phyloP scores from a whole-genome alignment of 2,888 invertebrate species.

The Galerucella nymphaeae region DNA sequence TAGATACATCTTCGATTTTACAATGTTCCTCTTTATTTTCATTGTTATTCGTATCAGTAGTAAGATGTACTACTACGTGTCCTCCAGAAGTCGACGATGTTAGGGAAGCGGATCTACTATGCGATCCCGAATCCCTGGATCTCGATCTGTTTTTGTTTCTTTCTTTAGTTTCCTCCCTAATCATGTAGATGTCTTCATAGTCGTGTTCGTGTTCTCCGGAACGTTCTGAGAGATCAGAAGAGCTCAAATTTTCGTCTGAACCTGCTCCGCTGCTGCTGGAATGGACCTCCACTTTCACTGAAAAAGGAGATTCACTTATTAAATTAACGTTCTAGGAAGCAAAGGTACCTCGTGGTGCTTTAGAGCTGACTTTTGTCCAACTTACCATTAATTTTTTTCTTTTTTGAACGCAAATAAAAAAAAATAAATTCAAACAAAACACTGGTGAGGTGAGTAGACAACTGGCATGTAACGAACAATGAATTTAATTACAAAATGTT shows the following conservation, averaged over 20 bases:
- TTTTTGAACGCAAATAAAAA: too few relatives aligned
- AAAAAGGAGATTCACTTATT: too few relatives aligned
- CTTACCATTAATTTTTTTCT: too few relatives aligned
- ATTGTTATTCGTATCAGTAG: slow-evolving; percentile 35
- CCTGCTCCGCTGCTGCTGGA: slow-evolving; percentile 76
- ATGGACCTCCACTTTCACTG: slow-evolving; percentile 90
- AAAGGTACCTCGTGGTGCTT: too few relatives aligned
- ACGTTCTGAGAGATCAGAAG: slow-evolving; percentile 68
- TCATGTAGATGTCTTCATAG: slow-evolving; percentile 85
- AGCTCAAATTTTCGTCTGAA: slow-evolving; percentile 73
- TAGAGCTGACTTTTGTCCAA: too few relatives aligned
- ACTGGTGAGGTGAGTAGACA: not conserved
- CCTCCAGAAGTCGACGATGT: slow-evolving; percentile 63
- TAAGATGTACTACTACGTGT: slow-evolving; percentile 62
- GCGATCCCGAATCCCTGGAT: slow-evolving; percentile 67
- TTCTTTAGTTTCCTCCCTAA: slow-evolving; percentile 68
- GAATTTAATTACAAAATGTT: slow-evolving; percentile 17
- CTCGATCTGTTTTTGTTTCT: slow-evolving; percentile 48
- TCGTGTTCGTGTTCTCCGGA: slow-evolving; percentile 73
- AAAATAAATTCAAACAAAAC: too few relatives aligned
- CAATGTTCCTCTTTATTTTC: slow-evolving; percentile 22
- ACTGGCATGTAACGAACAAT: slow-evolving; percentile 14
- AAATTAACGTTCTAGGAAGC: too few relatives aligned
- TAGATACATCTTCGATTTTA: slow-evolving; percentile 5
- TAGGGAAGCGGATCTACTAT: slow-evolving; percentile 73